phyloP scores from a whole-genome alignment of 1,140 invertebrate genomes.

The Rhopalosiphum padi region DNA sequence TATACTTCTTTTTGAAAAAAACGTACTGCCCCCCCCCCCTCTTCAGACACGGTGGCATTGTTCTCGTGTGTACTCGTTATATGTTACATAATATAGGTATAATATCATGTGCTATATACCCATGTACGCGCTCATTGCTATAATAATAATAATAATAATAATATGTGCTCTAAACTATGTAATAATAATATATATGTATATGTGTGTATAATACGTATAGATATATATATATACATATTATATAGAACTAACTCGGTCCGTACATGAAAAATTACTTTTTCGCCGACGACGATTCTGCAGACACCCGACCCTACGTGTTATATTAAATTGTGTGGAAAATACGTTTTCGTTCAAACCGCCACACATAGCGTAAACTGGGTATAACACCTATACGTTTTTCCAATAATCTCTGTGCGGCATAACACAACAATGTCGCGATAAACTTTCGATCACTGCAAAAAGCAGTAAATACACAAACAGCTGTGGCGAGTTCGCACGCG shows the following conservation, averaged over 20 bases:
- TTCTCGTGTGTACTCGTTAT: constrained; percentile 2
- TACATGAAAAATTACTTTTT: constrained; percentile 13
- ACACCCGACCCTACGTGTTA: neutral
- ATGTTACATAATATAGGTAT: no score
- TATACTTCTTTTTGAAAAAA: neutral
- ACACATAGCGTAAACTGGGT: neutral
- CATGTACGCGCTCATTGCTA: neutral
- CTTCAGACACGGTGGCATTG: neutral
- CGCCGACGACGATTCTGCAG: neutral
- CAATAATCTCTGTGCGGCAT: neutral
- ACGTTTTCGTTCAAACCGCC: neutral
- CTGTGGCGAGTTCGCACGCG: neutral
- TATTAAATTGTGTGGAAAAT: neutral
- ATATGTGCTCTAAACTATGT: neutral
- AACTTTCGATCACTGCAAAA: constrained; percentile 4
- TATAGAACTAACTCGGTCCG: neutral
- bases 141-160: constrained; percentile 14
- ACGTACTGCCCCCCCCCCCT: neutral
- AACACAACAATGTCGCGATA: neutral
- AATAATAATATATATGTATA: neutral
- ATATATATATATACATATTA: neutral
- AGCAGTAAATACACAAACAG: neutral
- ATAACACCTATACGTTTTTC: neutral
- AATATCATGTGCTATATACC: neutral
- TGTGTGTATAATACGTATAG: neutral